Percentiles rank a stretch among this genome's conserved stretches.
Conservation (phyloP, 2,797 vertebrate genomes). For the Mionectes olivaceus region DNA sequence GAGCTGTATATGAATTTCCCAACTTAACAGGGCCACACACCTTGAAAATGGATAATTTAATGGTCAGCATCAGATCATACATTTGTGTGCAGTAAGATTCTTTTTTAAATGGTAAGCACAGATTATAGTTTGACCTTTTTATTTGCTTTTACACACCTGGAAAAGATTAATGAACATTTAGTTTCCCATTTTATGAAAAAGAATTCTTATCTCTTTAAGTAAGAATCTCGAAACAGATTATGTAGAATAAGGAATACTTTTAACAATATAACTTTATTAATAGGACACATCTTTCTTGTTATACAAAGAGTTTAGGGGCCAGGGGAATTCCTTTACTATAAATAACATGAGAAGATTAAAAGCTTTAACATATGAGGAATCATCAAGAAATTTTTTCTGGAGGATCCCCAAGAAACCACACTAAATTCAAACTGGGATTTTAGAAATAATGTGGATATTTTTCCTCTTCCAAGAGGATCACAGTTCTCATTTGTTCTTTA, state of each 20-base stretch:
- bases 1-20: slow-evolving; percentile 23
- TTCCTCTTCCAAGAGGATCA: not conserved
- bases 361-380: not conserved
- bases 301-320: not conserved
- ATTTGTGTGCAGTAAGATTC: not conserved
- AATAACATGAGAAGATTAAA: not conserved
- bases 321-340: not conserved
- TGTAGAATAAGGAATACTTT: not conserved
- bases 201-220: not conserved
- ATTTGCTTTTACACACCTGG: slow-evolving; percentile 2
- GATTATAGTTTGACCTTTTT: not conserved
- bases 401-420: not conserved
- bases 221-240: not conserved
- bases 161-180: slow-evolving; percentile 15
- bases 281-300: not conserved
- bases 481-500: not conserved
- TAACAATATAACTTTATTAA: not conserved
- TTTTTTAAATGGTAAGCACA: not conserved
- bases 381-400: not conserved
- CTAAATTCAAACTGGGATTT: not conserved
- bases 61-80: not conserved
- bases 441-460: not conserved
- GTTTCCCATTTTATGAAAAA: not conserved
- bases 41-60: slow-evolving; percentile 24
- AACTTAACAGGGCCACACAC: slow-evolving; percentile 43